Conservation (phyloP, 1,140 invertebrate genomes). For the Platyscapa corneri region DNA sequence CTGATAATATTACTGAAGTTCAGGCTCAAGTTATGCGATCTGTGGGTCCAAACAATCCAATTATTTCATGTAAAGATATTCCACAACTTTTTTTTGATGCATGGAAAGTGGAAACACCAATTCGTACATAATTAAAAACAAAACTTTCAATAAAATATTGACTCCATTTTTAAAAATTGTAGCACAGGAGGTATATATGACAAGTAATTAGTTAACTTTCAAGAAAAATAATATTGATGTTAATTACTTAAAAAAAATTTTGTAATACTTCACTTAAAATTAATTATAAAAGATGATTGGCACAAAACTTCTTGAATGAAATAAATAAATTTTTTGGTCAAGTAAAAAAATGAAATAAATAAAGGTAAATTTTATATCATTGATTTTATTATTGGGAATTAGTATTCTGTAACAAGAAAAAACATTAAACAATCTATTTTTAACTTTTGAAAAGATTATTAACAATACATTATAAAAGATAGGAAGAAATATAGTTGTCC, state of each 20-base stretch:
- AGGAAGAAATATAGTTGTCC: background rate
- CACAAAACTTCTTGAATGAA: background rate
- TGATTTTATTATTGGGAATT: background rate
- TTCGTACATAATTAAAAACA: background rate
- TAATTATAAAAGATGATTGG: background rate
- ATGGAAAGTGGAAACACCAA: conserved; percentile 72
- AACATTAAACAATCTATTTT: background rate
- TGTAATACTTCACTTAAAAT: conserved; percentile 12
- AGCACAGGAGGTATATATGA: no score
- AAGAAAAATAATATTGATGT: conserved; percentile 53
- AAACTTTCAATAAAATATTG: conserved; percentile 39
- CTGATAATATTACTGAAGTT: conserved; percentile 81
- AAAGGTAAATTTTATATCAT: conserved; percentile 41
- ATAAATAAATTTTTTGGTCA: conserved; percentile 18
- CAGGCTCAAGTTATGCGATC: conserved; percentile 87
- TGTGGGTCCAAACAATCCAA: conserved; percentile 76
- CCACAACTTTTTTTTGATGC: conserved; percentile 75
- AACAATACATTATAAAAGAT: conserved; percentile 54
- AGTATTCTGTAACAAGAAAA: no score
- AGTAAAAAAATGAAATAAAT: conserved; percentile 45
- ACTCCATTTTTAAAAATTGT: no score
- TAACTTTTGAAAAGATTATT: conserved; percentile 48
- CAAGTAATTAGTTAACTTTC: conserved; percentile 51
- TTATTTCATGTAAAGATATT: conserved; percentile 78
- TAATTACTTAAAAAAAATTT: conserved; percentile 54